A percentile compares a stretch with the other conserved stretches of the same genome.
Conservation (phyloP, 2,113 vertebrate species). For the Dissostichus mawsoni region DNA sequence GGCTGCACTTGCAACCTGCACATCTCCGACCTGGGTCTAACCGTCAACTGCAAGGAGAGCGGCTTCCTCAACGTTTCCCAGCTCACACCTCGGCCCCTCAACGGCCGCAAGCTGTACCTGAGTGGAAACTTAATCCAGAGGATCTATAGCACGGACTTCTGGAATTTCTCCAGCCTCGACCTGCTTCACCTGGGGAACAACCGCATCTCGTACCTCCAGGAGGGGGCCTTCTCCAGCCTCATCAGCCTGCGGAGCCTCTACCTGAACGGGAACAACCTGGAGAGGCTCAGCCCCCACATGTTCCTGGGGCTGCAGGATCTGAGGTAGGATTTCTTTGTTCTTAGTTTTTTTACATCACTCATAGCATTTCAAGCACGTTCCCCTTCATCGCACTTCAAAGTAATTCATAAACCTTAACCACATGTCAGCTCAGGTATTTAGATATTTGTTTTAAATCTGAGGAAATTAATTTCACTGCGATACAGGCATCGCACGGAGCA, state of each 20-base stretch:
- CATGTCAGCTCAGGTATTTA: conserved; percentile 42
- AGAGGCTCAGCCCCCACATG: conserved; percentile 93
- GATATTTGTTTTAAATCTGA: conserved; percentile 41
- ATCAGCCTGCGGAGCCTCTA: conserved; percentile 94
- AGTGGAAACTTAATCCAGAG: conserved; percentile 97
- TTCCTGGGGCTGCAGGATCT: conserved; percentile 95
- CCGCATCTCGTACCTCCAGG: conserved; percentile 96
- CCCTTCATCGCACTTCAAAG: conserved; percentile 23
- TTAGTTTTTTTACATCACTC: conserved; percentile 1
- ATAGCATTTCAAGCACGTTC: not conserved
- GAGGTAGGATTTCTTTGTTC: conserved; percentile 60
- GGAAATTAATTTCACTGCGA: conserved; percentile 55
- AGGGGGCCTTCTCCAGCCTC: conserved; percentile 95
- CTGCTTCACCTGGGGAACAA: conserved; percentile 97
- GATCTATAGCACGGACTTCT: conserved; percentile 97
- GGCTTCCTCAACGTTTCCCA: conserved; percentile 95
- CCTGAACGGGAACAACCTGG: conserved; percentile 95
- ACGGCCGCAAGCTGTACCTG: conserved; percentile 96
- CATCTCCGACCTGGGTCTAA: conserved; percentile 95
- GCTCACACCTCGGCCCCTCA: conserved; percentile 94
- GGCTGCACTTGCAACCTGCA: conserved; percentile 97
- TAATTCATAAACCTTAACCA: conserved; percentile 12
- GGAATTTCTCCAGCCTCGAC: conserved; percentile 98
- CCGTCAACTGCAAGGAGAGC: conserved; percentile 96
- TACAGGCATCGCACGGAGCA: conserved; percentile 23